Evolutionary conservation across 2,888 invertebrate species (phyloP).

Genomic region (Saturnia pavonia): DNA sequence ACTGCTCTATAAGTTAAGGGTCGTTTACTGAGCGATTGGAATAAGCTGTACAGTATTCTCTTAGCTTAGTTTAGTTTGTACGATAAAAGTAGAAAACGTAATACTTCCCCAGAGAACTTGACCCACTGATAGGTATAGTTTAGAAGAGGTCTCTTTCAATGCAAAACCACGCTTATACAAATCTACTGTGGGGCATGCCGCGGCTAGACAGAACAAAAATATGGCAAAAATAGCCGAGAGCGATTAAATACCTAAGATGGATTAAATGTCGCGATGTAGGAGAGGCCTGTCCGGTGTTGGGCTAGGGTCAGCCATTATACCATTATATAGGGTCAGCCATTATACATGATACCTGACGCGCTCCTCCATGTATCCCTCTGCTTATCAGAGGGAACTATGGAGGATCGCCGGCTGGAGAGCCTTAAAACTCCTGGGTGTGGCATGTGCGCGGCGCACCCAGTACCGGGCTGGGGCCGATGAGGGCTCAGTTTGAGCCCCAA

Average conservation of each 20-base stretch:
- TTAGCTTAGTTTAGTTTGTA: background rate
- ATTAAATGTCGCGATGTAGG: background rate
- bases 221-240: background rate
- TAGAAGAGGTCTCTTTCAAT: background rate
- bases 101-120: background rate
- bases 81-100: background rate
- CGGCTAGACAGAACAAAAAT: background rate
- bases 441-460: too few relatives aligned
- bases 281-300: too few relatives aligned
- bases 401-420: too few relatives aligned
- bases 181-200: background rate
- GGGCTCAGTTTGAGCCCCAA: too few relatives aligned
- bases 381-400: too few relatives aligned
- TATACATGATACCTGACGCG: too few relatives aligned
- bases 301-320: too few relatives aligned
- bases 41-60: background rate
- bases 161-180: background rate
- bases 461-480: too few relatives aligned
- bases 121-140: background rate
- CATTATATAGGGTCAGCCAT: too few relatives aligned
- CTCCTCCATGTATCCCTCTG: too few relatives aligned
- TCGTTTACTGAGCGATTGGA: background rate
- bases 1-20: background rate
- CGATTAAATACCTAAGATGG: background rate
- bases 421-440: too few relatives aligned